phyloP scores from a whole-genome alignment of 1,140 invertebrate species.

The Gyrodactylus salaris region DNA sequence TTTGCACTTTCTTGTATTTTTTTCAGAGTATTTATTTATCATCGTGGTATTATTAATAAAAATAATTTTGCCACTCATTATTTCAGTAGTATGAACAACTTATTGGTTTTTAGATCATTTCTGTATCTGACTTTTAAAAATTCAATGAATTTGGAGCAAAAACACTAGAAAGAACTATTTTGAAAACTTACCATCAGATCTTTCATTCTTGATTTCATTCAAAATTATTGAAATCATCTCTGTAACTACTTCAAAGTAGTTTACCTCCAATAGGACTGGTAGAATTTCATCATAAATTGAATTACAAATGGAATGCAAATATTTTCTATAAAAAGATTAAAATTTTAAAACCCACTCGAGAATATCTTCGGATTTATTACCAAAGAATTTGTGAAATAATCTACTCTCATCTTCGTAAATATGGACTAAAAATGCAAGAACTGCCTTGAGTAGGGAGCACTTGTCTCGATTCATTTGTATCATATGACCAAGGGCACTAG shows the following conservation, averaged over 20 bases:
- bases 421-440: neutral
- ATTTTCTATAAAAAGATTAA: neutral
- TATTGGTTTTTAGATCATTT: too few species aligned
- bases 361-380: neutral
- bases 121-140: too few species aligned
- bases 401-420: neutral
- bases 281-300: neutral
- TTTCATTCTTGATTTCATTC: neutral
- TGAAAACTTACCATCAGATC: neutral
- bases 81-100: too few species aligned
- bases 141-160: too few species aligned
- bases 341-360: neutral
- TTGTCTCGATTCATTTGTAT: neutral
- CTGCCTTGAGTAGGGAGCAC: neutral
- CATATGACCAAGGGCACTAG: neutral
- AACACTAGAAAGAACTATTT: too few species aligned
- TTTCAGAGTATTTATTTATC: too few species aligned
- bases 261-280: neutral
- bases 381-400: neutral
- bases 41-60: too few species aligned
- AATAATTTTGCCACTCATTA: too few species aligned
- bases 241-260: neutral
- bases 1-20: too few species aligned
- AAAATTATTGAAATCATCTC: neutral
- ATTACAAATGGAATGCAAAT: neutral